Conservation (phyloP, 2,797 vertebrate species). For the Cichlasoma orientale region DNA sequence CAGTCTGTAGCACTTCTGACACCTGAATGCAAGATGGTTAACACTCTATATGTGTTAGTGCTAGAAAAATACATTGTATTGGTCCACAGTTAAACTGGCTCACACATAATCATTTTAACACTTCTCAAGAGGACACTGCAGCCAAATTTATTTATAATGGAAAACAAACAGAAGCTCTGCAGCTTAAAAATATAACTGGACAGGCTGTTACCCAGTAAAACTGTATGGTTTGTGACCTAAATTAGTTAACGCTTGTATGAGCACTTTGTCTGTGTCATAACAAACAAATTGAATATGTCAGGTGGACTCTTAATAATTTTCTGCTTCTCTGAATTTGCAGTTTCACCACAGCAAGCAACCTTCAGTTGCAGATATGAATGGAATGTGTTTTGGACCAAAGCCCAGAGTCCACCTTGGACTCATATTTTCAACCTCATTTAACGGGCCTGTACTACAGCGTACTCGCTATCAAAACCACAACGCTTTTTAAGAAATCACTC, state of each 20-base stretch:
- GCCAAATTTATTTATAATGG: constrained; percentile 45
- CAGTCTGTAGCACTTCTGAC: constrained; percentile 25
- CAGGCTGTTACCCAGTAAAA: constrained; percentile 17
- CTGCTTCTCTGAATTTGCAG: constrained; percentile 39
- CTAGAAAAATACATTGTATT: constrained; percentile 54
- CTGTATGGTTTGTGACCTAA: not conserved
- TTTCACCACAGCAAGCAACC: constrained; percentile 55
- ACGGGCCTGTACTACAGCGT: not conserved
- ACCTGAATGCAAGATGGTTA: constrained; percentile 45
- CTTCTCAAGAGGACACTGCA: constrained; percentile 36
- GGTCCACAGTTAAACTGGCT: constrained; percentile 46
- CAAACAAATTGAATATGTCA: constrained; percentile 33
- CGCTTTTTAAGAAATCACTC: not conserved
- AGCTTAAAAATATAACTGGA: constrained; percentile 25
- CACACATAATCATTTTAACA: constrained; percentile 50
- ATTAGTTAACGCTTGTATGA: constrained; percentile 36
- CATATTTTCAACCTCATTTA: constrained; percentile 40
- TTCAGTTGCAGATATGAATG: constrained; percentile 65
- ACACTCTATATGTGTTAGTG: constrained; percentile 58
- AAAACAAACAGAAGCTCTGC: constrained; percentile 44
- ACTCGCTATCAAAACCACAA: not conserved
- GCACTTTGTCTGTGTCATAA: constrained; percentile 18
- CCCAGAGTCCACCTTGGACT: constrained; percentile 63
- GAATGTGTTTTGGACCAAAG: constrained; percentile 66
- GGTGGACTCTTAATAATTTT: constrained; percentile 34